These are phyloP conservation scores for Synanthedon andrenaeformis DNA, from an alignment of 2,888 invertebrate species.

Conservation along the genomic window DNA sequence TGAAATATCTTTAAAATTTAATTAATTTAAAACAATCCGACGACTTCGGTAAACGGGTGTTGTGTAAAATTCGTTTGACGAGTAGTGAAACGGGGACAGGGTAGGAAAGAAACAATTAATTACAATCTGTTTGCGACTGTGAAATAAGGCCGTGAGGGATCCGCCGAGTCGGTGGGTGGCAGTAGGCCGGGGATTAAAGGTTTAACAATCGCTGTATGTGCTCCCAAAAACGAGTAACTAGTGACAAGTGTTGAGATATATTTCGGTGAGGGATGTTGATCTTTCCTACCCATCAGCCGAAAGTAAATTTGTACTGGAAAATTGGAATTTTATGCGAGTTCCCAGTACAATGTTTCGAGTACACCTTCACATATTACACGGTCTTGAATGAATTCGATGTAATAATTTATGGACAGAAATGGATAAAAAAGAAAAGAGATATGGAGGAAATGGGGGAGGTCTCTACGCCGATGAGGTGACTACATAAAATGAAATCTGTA, in stretches of 20 bases:
- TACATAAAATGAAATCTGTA: no score
- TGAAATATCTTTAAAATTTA: background rate
- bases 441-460: no score
- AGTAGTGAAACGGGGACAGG: background rate
- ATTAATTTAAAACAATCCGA: background rate
- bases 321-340: no score
- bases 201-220: conserved; percentile 2
- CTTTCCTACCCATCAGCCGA: conserved; percentile 17
- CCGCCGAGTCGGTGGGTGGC: conserved; percentile 3
- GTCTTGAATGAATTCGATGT: no score
- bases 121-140: conserved; percentile 24
- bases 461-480: no score
- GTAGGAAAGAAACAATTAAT: conserved; percentile 13
- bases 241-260: conserved; percentile 5
- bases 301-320: no score
- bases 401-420: no score
- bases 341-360: no score
- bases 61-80: background rate
- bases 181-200: background rate
- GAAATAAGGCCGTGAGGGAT: conserved; percentile 23
- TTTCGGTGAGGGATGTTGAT: conserved; percentile 14
- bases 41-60: background rate
- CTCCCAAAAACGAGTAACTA: background rate
- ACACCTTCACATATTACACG: no score
- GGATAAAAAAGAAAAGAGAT: no score